Conservation (phyloP, 2,888 invertebrate species). For the Athalia cordata region DNA sequence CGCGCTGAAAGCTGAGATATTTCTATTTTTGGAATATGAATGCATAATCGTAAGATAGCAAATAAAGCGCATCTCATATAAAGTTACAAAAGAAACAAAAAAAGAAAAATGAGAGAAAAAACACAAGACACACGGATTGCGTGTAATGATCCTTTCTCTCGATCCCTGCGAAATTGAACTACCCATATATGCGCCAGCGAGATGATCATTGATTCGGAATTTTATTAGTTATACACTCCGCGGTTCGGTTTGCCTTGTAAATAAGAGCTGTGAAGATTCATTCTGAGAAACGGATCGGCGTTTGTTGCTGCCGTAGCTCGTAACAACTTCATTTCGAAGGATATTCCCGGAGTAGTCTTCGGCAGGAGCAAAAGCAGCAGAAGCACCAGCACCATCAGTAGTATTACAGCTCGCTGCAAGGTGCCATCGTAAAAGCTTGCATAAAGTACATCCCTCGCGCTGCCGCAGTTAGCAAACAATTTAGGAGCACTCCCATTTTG, state of each 20-base stretch:
- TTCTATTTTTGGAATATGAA: too few species aligned
- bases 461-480: background rate
- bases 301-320: background rate
- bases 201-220: slow-evolving; percentile 5
- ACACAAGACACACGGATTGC: too few species aligned
- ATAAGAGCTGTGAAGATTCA: background rate
- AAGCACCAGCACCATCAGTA: too few species aligned
- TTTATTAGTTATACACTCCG: background rate
- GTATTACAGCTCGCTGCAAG: too few species aligned
- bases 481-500: background rate
- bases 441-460: background rate
- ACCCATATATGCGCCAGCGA: background rate
- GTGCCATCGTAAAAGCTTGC: too few species aligned
- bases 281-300: slow-evolving; percentile 4
- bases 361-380: background rate
- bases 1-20: too few species aligned
- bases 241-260: background rate
- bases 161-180: too few species aligned
- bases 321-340: slow-evolving; percentile 30
- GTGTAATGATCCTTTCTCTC: too few species aligned
- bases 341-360: background rate
- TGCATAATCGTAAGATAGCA: too few species aligned
- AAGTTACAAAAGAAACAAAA: too few species aligned
- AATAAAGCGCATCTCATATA: too few species aligned
- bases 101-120: too few species aligned